Evolutionary conservation across 2,888 invertebrate species (phyloP), one percentile per base, ranked within the genome.

Genomic region (Orchesellides sinensis): DNA sequence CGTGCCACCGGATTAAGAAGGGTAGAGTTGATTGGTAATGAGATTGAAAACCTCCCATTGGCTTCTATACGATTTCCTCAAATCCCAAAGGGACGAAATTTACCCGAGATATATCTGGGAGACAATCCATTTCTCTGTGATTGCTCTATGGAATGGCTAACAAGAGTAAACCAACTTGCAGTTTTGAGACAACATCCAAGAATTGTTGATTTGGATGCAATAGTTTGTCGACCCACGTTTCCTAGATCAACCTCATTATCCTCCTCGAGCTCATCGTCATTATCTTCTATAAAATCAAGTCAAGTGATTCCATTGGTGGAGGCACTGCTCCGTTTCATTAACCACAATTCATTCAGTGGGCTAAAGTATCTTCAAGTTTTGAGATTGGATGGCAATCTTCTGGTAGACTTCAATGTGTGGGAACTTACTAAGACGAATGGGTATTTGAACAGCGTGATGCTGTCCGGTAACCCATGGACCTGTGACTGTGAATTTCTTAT

Each of bases 71-170:
- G 93, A 87, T 74, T 88, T 49, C 93, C 95, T 87, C 94, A 95
- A 78, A 94, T 96, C 79, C 91, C 93, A 1, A 92, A 92, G 86
- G 93, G 93, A 88, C 93, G 92, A 90, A 92, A 94, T 70, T 91
- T 96, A 87, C 96, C 97, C n/a, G 96, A 96, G 91, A 96, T 98
- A 91, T 96, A 96, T 90, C 95, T 98, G 84, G 96, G 96, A 52
- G 96, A 96, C 70, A 98, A 98, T 92, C 97, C 97, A 47, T 96
- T 97, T 90, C 94, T 95, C 89, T 98, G 98, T 90, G 96, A 97
- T 90, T 98, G 98, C 92, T 96, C 96, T 88, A 96, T 97, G 93
- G 97, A 97, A 90, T 98, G 97, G 98, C 91, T 97, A 89, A 96
- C 96, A 90, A 93, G 96, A 89, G 96, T 97, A 90, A 96, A 96